Percentiles rank a stretch among this genome's conserved stretches.
These are phyloP conservation scores for Cottus gobio DNA, from an alignment of 2,113 vertebrate genomes.

Conservation along the genomic window DNA sequence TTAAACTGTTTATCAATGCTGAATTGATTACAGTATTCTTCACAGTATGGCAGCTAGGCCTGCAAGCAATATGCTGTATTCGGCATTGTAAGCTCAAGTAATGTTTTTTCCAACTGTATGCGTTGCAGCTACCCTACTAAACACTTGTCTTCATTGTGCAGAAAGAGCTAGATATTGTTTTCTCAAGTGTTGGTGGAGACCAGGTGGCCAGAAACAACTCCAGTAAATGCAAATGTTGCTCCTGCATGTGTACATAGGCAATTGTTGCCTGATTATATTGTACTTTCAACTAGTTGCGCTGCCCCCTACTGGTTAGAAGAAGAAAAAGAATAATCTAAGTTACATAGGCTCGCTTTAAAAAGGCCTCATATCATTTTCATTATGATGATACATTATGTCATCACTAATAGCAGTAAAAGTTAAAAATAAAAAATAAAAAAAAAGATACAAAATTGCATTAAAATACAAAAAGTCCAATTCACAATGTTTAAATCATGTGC, in stretches of 20 bases:
- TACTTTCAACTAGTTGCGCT: not conserved
- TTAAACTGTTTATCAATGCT: not conserved
- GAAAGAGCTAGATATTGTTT: no score
- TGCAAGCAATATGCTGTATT: no score
- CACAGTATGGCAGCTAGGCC: not conserved
- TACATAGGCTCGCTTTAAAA: not conserved
- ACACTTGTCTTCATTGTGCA: no score
- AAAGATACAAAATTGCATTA: not conserved
- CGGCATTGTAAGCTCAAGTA: no score
- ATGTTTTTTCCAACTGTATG: no score
- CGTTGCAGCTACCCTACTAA: no score
- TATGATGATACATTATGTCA: not conserved
- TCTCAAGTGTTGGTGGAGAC: no score
- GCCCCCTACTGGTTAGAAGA: not conserved
- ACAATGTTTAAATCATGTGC: not conserved
- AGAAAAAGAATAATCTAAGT: not conserved
- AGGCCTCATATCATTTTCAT: conserved; percentile 8
- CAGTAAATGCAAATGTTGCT: not conserved
- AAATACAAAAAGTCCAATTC: not conserved
- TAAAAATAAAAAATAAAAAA: not conserved
- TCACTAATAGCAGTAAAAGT: conserved; percentile 1
- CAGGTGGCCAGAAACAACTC: not conserved
- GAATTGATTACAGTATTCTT: not conserved
- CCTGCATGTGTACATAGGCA: not conserved
- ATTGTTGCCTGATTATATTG: not conserved